A percentile compares a stretch with the other conserved stretches of the same genome.
These are phyloP conservation scores for Onychomys arenicola DNA, from an alignment of 2,797 vertebrate genomes.

Conservation along the genomic window DNA sequence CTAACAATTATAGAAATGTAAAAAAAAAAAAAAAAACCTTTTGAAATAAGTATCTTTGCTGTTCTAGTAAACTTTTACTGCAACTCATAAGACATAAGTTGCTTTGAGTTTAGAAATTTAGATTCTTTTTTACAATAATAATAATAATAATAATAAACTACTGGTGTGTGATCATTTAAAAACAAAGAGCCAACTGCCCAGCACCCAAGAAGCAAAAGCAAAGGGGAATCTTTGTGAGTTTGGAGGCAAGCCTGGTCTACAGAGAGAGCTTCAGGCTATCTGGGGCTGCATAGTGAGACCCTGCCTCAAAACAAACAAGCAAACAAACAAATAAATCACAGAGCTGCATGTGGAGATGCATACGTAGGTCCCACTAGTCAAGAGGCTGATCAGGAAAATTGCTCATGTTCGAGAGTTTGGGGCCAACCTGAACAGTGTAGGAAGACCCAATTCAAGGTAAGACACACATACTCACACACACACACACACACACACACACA, in stretches of 20 bases:
- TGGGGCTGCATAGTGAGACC: background rate
- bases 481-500: too few relatives aligned
- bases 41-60: background rate
- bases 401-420: background rate
- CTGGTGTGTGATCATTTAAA: constrained; percentile 33
- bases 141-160: background rate
- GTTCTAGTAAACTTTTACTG: constrained; percentile 23
- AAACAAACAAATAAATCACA: background rate
- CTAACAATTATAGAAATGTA: constrained; percentile 21
- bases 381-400: background rate
- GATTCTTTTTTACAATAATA: background rate
- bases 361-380: background rate
- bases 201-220: background rate
- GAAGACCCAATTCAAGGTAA: background rate
- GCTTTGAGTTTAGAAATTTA: constrained; percentile 38
- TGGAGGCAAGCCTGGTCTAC: background rate
- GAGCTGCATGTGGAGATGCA: background rate
- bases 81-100: constrained; percentile 22
- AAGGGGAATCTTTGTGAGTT: background rate
- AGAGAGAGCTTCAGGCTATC: background rate
- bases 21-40: constrained; percentile 31
- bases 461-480: too few relatives aligned
- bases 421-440: background rate
- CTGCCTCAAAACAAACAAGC: background rate
- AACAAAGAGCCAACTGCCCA: background rate